Conservation (phyloP, 2,888 invertebrate genomes). For the Drosophila nr. fundita region DNA sequence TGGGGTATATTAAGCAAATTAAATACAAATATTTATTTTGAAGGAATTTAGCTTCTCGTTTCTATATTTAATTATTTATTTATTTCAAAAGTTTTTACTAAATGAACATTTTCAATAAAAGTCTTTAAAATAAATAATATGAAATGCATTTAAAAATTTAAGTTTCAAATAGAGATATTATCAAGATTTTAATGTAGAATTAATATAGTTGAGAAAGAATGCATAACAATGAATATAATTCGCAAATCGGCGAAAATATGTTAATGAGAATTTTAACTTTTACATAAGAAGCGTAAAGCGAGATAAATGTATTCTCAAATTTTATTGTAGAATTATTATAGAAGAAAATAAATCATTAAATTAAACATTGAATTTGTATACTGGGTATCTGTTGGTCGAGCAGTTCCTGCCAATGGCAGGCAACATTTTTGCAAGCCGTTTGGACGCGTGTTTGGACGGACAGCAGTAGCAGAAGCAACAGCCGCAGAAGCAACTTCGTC, state of each 20-base stretch:
- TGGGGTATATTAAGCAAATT: background rate
- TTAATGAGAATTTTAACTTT: background rate
- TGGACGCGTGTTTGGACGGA: slow-evolving; percentile 55
- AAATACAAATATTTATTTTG: background rate
- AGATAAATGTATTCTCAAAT: background rate
- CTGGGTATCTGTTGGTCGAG: background rate
- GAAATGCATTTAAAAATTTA: background rate
- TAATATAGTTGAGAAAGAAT: background rate
- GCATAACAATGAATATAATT: background rate
- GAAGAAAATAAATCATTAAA: background rate
- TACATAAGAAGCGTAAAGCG: no score
- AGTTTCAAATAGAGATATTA: no score
- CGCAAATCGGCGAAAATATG: background rate
- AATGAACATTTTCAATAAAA: background rate
- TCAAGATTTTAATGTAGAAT: background rate
- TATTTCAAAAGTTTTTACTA: background rate
- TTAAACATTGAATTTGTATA: background rate
- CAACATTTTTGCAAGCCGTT: slow-evolving; percentile 47
- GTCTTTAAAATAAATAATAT: background rate
- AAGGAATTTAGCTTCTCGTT: background rate
- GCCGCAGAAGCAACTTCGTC: background rate
- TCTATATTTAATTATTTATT: background rate
- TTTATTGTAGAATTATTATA: background rate
- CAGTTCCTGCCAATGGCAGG: background rate
- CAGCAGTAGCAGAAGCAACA: slow-evolving; percentile 43